These are phyloP conservation scores for Galbula dea DNA, from an alignment of 2,113 vertebrate species.

Conservation along the genomic window DNA sequence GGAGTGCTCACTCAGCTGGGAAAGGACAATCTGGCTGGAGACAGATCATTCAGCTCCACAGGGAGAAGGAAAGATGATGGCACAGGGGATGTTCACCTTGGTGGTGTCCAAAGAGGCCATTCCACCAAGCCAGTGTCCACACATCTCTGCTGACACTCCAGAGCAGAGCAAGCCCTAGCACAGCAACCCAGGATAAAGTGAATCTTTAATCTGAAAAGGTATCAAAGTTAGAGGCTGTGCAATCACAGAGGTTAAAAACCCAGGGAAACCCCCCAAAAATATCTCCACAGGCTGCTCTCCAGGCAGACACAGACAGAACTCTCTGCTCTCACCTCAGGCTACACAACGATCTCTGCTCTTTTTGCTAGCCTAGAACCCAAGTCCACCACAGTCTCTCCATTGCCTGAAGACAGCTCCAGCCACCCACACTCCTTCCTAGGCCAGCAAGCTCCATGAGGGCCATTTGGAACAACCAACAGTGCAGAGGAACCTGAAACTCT, in stretches of 20 bases:
- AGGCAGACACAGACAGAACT: no score
- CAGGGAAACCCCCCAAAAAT: background rate
- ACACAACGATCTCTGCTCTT: no score
- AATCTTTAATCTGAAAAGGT: no score
- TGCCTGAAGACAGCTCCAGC: no score
- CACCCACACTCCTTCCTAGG: background rate
- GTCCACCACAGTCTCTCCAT: fast-evolving
- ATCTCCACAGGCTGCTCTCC: fast-evolving
- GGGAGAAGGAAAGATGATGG: background rate
- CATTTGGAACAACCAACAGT: background rate
- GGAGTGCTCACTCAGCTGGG: background rate
- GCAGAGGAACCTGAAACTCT: background rate
- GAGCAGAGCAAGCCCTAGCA: fast-evolving
- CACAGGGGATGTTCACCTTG: fast-evolving
- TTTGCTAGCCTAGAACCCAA: background rate
- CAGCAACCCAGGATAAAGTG: background rate
- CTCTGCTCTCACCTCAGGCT: no score
- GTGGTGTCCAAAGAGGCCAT: background rate
- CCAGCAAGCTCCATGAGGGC: fast-evolving
- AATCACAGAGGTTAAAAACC: background rate
- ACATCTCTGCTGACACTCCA: background rate
- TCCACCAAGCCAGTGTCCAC: background rate
- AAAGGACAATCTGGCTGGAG: background rate
- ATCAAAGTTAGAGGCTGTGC: background rate
- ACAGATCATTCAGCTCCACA: background rate